phyloP scores from a whole-genome alignment of 2,113 vertebrate genomes.

The Illadopsis cleaveri region DNA sequence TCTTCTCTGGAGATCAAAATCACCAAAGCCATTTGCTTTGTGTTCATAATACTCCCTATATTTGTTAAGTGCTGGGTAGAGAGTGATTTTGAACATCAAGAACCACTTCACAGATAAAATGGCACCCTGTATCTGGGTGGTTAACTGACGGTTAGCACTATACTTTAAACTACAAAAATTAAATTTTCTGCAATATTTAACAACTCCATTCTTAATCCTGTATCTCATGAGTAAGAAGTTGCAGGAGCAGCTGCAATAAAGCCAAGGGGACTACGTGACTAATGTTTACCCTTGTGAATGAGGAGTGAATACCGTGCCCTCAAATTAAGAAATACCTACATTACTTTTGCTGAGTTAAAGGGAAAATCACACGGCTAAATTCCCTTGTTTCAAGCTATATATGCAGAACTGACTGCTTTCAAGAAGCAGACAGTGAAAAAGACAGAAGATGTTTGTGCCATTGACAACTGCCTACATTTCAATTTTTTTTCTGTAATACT shows the following conservation, averaged over 20 bases:
- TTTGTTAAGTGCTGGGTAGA: neutral
- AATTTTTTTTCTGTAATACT: neutral
- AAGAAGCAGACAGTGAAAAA: slow-evolving; percentile 28
- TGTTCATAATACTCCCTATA: neutral
- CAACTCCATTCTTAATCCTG: neutral
- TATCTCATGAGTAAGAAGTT: neutral
- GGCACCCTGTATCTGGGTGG: neutral
- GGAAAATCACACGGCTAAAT: neutral
- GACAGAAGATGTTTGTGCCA: neutral
- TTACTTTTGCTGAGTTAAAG: neutral
- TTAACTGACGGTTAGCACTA: neutral
- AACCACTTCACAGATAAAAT: neutral
- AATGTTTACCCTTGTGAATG: neutral
- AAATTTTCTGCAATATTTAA: neutral
- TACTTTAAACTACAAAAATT: neutral
- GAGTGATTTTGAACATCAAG: neutral
- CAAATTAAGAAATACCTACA: neutral
- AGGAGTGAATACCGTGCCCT: neutral
- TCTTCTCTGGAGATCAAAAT: neutral
- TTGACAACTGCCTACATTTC: slow-evolving; percentile 34
- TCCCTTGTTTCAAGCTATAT: neutral
- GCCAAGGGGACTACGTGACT: neutral
- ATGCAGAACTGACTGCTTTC: slow-evolving; percentile 15
- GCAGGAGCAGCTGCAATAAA: neutral
- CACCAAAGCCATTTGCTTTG: neutral